A percentile compares a stretch with the other conserved stretches of the same genome.
phyloP scores from a whole-genome alignment of 2,113 vertebrate genomes.

The Philantomba maxwellii region DNA sequence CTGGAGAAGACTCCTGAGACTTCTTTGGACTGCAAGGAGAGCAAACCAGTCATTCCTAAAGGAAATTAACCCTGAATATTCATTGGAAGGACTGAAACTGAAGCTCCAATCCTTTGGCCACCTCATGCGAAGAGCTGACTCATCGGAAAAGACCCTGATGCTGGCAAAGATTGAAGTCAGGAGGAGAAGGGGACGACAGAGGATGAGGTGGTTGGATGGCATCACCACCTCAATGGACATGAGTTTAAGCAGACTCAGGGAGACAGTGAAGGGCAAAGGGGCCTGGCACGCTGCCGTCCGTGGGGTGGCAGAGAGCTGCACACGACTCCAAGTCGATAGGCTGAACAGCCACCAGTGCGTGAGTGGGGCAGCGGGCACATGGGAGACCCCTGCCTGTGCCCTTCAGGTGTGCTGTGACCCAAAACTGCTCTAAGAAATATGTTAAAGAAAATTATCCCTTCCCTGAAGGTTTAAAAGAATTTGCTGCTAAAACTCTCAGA shows the following conservation, averaged over 20 bases:
- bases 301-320: not conserved
- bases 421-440: not conserved
- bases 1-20: not conserved
- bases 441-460: not conserved
- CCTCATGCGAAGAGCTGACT: not conserved
- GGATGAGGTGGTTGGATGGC: not conserved
- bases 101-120: not conserved
- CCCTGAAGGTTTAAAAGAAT: not conserved
- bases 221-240: accelerated
- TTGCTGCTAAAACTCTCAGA: not conserved
- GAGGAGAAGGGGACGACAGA: not conserved
- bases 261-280: not conserved
- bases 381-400: not conserved
- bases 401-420: not conserved
- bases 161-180: not conserved
- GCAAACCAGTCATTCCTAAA: not conserved
- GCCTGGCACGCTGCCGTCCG: not conserved
- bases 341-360: not conserved
- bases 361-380: not conserved
- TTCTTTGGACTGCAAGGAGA: not conserved
- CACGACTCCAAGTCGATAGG: not conserved
- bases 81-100: not conserved
- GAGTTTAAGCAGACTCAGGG: not conserved
- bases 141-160: not conserved
- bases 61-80: not conserved